Evolutionary conservation across 2,113 vertebrate genomes (phyloP), one percentile per base, ranked within the genome.

Genomic region (Oryzias celebensis): DNA sequence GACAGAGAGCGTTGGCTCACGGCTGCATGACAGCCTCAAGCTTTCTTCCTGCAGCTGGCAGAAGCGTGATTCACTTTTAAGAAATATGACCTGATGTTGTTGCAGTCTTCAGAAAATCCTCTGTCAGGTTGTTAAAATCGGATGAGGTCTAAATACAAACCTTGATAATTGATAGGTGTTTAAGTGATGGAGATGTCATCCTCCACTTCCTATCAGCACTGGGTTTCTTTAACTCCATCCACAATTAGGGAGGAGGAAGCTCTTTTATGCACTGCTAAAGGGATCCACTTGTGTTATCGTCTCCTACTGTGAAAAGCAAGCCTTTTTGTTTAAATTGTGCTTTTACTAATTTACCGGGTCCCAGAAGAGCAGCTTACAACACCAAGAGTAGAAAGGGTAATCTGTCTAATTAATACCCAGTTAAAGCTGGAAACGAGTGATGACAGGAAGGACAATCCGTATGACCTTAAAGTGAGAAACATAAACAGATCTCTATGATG

Each of bases 261-360:
- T 58, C 83, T 78, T 74, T 77, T 67, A 50, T 68, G 52, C 45
- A 53, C 73, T 75, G 71, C 80, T 71, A 70, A 75, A 31, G 20
- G 52, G 72, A 68, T 74, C 10, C 65, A 6, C 20, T 62, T 52
- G 20, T 24, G 12, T 41, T 26, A 50, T 58, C 12, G 36, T 58
- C 47, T 59, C 75, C 73, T 62, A 52, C 84, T 82, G 87, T 72
- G 84, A 85, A 70, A 68, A 71, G 42, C 65, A 44, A 43, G 70
- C 23, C 53, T 49, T 76, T 80, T 83, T 80, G 78, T 71, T 73
- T 36, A 64, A 68, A 65, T 81, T 46, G 43, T 73, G 77, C 73
- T 53, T 71, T 58, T 31, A 49, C 54, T 71, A 55, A 71, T 80
- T 75, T 15, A 72, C 72, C 44, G 12, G 26, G n/a, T 68, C 64